A percentile compares a stretch with the other conserved stretches of the same genome.
Evolutionary conservation across 1,140 invertebrate species (phyloP).

Genomic region (Lepidurus packardi): DNA sequence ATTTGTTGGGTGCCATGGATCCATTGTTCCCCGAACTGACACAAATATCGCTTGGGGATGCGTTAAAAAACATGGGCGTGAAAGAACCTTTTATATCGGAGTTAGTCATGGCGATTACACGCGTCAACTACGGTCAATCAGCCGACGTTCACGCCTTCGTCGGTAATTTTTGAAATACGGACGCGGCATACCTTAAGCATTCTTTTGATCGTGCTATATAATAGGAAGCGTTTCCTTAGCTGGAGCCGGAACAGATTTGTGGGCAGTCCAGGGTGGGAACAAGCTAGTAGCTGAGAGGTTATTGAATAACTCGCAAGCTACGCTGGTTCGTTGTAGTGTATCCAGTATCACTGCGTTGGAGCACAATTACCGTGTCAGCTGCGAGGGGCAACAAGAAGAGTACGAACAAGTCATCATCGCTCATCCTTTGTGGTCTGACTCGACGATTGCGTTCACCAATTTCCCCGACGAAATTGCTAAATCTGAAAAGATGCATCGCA

Average conservation of each 20-base stretch:
- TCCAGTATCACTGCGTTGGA: conserved; percentile 37
- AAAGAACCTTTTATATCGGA: conserved; percentile 52
- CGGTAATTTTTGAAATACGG: conserved; percentile 44
- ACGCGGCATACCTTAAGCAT: conserved; percentile 20
- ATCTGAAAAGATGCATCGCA: conserved; percentile 51
- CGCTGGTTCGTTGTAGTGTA: conserved; percentile 45
- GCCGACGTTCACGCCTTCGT: conserved; percentile 56
- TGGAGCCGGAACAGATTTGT: conserved; percentile 51
- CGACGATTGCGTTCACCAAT: conserved; percentile 46
- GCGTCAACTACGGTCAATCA: conserved; percentile 60
- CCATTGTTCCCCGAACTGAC: conserved; percentile 49
- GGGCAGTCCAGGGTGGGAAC: conserved; percentile 60
- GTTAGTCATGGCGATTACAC: conserved; percentile 51
- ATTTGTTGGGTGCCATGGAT: conserved; percentile 52
- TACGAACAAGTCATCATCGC: conserved; percentile 60
- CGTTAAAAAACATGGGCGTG: conserved; percentile 47
- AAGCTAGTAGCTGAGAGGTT: conserved; percentile 50
- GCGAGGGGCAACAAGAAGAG: not conserved
- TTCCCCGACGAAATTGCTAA: conserved; percentile 42
- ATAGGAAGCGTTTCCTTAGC: conserved; percentile 52
- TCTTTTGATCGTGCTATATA: conserved; percentile 33
- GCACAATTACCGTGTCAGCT: not conserved
- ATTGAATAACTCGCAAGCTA: conserved; percentile 45
- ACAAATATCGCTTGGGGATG: conserved; percentile 44
- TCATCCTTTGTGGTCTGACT: conserved; percentile 49